Conservation (phyloP, 2,888 invertebrate species). For the Cyaniris semiargus region DNA sequence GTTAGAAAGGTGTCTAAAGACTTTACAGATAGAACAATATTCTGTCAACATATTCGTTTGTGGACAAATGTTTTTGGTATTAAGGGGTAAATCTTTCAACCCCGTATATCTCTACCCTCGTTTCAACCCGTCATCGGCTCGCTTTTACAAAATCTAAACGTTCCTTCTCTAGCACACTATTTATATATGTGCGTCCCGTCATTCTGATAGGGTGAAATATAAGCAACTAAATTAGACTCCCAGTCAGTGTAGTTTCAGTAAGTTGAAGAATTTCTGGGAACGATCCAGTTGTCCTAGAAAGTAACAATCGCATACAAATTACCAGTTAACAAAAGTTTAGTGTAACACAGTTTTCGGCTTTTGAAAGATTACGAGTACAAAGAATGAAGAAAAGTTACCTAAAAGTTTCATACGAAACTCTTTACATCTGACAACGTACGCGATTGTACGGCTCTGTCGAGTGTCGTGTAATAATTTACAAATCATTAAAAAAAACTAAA, state of each 20-base stretch:
- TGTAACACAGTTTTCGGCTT: neutral
- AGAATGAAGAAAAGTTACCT: neutral
- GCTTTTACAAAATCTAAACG: neutral
- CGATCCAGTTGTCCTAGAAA: neutral
- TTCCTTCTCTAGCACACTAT: neutral
- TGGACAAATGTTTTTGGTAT: too few species aligned
- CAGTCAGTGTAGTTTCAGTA: neutral
- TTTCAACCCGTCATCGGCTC: too few species aligned
- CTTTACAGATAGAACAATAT: too few species aligned
- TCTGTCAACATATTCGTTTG: too few species aligned
- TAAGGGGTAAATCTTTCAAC: too few species aligned
- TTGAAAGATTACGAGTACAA: too few species aligned
- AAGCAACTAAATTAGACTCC: neutral
- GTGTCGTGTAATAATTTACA: neutral
- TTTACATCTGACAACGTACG: neutral
- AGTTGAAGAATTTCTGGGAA: neutral
- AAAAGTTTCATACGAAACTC: neutral
- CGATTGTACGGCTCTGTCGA: neutral
- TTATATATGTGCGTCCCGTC: neutral
- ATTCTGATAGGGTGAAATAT: neutral
- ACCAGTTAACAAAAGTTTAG: neutral
- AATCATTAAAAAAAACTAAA: neutral
- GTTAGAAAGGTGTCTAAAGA: too few species aligned
- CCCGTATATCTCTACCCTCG: too few species aligned
- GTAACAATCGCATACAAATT: neutral